A percentile compares a stretch with the other conserved stretches of the same genome.
phyloP scores from a whole-genome alignment of 2,888 invertebrate species.

The Gymnoscelis rufifasciata region DNA sequence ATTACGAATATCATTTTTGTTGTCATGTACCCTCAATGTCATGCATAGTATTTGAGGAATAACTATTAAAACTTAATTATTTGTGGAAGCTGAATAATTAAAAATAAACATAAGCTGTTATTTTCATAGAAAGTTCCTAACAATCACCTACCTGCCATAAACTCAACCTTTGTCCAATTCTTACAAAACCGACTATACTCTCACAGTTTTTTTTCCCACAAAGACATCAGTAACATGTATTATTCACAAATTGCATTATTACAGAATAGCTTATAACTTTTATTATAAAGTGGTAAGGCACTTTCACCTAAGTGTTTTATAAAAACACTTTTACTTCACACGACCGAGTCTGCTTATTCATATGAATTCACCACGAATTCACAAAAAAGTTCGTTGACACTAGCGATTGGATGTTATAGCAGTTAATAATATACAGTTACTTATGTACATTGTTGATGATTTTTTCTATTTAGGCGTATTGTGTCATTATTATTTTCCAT shows the following conservation, averaged over 20 bases:
- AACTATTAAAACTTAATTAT: no score
- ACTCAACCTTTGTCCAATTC: background rate
- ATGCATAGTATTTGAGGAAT: no score
- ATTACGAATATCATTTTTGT: no score
- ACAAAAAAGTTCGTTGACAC: constrained; percentile 16
- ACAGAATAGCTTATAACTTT: constrained; percentile 41
- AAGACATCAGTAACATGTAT: constrained; percentile 6
- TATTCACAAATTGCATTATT: constrained; percentile 31
- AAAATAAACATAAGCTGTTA: no score
- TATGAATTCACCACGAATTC: constrained; percentile 5
- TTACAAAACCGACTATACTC: background rate
- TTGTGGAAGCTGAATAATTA: no score
- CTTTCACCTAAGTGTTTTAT: constrained; percentile 25
- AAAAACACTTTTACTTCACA: constrained; percentile 30
- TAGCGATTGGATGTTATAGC: background rate
- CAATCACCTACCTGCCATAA: background rate
- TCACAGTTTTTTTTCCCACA: constrained; percentile 15
- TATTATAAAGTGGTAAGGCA: constrained; percentile 32
- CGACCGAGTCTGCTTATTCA: constrained; percentile 18
- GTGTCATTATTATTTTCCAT: no score
- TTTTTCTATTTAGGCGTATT: no score
- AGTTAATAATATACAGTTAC: background rate
- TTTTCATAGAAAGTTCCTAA: background rate
- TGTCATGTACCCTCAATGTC: no score
- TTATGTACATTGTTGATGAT: no score